These are phyloP conservation scores for human DNA, from an alignment of 2,113 vertebrate species.

Conservation along the genomic window GRCh38 chr2:59567501-59568000, in stretches of 20 bases:
- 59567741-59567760: slow-evolving; percentile 26
- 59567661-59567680: background rate
- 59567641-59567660: background rate
- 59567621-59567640: slow-evolving; percentile 68
- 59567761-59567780: slow-evolving; percentile 56
- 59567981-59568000: slow-evolving; percentile 90
- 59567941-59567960: slow-evolving; percentile 87
- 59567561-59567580: slow-evolving; percentile 81
- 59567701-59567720: background rate
- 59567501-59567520: slow-evolving; percentile 81
- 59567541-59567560: slow-evolving; percentile 80
- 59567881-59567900: slow-evolving; percentile 81
- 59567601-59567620: slow-evolving; percentile 89
- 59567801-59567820: slow-evolving; percentile 5
- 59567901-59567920: slow-evolving; percentile 85
- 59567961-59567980: slow-evolving; percentile 90
- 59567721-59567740: slow-evolving; percentile 47
- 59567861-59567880: slow-evolving; percentile 72
- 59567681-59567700: background rate
- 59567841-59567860: slow-evolving; percentile 52
- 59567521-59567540: slow-evolving; percentile 79
- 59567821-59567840: background rate
- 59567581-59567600: slow-evolving; percentile 71
- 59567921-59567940: slow-evolving; percentile 86
- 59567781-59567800: slow-evolving; percentile 27